phyloP scores from a whole-genome alignment of 2,113 vertebrate species.

The Ivindomyrus marchei region DNA sequence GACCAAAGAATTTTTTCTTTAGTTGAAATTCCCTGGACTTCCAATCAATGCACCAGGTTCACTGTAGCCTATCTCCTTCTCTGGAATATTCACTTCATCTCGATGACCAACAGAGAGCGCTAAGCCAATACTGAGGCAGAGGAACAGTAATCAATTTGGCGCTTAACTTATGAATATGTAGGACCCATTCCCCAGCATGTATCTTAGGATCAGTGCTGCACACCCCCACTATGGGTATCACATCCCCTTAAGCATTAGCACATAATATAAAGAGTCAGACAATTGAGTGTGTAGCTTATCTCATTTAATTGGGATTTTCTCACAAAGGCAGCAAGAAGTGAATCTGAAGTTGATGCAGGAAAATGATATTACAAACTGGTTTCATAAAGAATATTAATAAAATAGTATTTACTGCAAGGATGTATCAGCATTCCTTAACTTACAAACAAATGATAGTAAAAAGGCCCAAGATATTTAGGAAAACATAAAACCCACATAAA shows the following conservation, averaged over 20 bases:
- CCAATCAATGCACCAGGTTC: not conserved
- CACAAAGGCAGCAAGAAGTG: not conserved
- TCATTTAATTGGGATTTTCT: not conserved
- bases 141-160: constrained; percentile 55
- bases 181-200: not conserved
- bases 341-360: not conserved
- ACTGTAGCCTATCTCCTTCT: constrained; percentile 66
- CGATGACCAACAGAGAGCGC: constrained; percentile 56
- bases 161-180: not conserved
- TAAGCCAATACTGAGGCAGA: constrained; percentile 69
- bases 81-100: constrained; percentile 70
- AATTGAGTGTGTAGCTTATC: not conserved
- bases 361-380: not conserved
- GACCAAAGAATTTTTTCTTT: not conserved
- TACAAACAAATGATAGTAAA: not conserved
- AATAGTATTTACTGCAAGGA: not conserved
- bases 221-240: not conserved
- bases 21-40: not conserved
- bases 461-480: not conserved
- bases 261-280: not conserved
- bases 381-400: not conserved
- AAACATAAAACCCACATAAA: not conserved
- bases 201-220: not conserved
- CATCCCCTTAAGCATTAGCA: too few relatives aligned
- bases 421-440: not conserved